A percentile compares a stretch with the other conserved stretches of the same genome.
phyloP scores from a whole-genome alignment of 1,140 invertebrate genomes.

The Aphidius gifuensis region DNA sequence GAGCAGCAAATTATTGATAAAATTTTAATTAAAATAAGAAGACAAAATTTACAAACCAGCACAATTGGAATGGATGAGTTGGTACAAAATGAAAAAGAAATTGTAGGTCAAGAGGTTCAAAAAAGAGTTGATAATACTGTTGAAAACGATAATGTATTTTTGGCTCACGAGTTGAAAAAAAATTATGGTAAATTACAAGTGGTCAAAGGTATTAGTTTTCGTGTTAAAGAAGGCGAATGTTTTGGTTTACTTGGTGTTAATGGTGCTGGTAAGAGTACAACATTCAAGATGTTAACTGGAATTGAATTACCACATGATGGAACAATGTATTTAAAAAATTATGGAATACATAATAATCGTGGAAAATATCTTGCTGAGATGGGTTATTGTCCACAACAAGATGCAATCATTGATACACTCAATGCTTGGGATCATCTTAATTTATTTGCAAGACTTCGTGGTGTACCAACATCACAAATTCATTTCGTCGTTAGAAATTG shows the following conservation, averaged over 20 bases:
- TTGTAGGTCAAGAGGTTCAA: slow-evolving; percentile 39
- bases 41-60: slow-evolving; percentile 22
- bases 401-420: slow-evolving; percentile 68
- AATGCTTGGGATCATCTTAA: slow-evolving; percentile 68
- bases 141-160: slow-evolving; percentile 34
- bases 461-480: slow-evolving; percentile 56
- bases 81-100: slow-evolving; percentile 45
- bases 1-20: slow-evolving; percentile 39
- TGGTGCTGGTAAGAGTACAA: slow-evolving; percentile 89
- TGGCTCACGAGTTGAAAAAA: slow-evolving; percentile 62
- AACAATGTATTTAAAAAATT: slow-evolving; percentile 28
- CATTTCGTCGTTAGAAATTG: slow-evolving; percentile 55
- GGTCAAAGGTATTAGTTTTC: slow-evolving; percentile 70
- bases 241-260: slow-evolving; percentile 77
- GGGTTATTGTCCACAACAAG: slow-evolving; percentile 71
- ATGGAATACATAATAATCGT: slow-evolving; percentile 21
- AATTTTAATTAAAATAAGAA: slow-evolving; percentile 30
- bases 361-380: slow-evolving; percentile 54
- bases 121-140: slow-evolving; percentile 25
- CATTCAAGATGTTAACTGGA: slow-evolving; percentile 80
- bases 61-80: slow-evolving; percentile 40
- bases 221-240: slow-evolving; percentile 73
- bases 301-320: slow-evolving; percentile 61
- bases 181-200: slow-evolving; percentile 61
- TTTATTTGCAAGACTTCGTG: slow-evolving; percentile 67